Conservation (phyloP, 2,888 invertebrate genomes). For the Plagiodera versicolora region DNA sequence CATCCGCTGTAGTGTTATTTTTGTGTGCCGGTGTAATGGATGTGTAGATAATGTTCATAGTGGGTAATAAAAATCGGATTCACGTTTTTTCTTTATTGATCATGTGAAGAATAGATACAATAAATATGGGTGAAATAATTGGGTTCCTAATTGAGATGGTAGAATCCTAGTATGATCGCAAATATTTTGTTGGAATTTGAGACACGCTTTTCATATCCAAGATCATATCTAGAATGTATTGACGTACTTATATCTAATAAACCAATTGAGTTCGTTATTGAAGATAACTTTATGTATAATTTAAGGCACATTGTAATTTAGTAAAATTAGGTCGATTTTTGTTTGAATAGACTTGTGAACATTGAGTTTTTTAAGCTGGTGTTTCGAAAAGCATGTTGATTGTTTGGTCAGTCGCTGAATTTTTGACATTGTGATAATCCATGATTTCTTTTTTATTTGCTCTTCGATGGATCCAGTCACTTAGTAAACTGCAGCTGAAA, state of each 20-base stretch:
- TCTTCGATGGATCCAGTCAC: constrained; percentile 24
- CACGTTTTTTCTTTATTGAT: neutral
- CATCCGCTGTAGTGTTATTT: too few relatives aligned
- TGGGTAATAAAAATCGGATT: neutral
- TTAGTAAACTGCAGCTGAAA: constrained; percentile 52
- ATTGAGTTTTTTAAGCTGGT: constrained; percentile 18
- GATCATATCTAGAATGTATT: constrained; percentile 20
- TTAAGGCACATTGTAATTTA: constrained; percentile 42
- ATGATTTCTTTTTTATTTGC: constrained; percentile 32
- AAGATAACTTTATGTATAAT: constrained; percentile 39
- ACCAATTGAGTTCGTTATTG: constrained; percentile 16
- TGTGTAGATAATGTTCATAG: too few relatives aligned
- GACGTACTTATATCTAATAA: constrained; percentile 12
- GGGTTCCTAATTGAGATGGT: neutral
- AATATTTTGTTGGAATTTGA: constrained; percentile 49
- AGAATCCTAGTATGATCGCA: constrained; percentile 23
- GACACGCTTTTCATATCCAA: constrained; percentile 46
- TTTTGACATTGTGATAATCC: constrained; percentile 28
- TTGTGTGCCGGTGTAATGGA: too few relatives aligned
- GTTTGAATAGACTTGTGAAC: constrained; percentile 27
- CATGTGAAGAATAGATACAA: neutral
- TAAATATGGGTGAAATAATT: neutral
- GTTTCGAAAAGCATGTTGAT: constrained; percentile 31
- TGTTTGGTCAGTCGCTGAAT: constrained; percentile 43
- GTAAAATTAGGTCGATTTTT: constrained; percentile 10